Evolutionary conservation across 2,888 invertebrate species (phyloP), one percentile per base, ranked within the genome.

Genomic region (Epirrhoe alternata): DNA sequence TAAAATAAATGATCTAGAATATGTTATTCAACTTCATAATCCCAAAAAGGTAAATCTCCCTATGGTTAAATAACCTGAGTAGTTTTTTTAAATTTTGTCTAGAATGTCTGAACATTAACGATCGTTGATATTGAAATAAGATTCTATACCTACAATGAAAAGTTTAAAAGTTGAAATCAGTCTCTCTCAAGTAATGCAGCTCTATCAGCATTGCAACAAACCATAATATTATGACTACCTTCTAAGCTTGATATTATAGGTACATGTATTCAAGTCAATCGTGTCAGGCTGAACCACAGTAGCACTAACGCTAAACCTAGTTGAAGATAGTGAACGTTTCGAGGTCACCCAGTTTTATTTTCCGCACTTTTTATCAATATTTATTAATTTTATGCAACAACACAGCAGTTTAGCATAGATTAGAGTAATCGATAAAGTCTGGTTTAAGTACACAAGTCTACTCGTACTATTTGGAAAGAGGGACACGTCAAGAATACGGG

Each of bases 321-420:
- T 70, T 68, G 61, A 74, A 75, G 77, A 81, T 79, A 77, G 77
- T 73, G 71, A 74, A 74, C 64, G 75, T 76, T 77, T 77, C 77
- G 79, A 81, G 81, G 81, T 77, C 80, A 77, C 71, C 75, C 72
- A 75, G 74, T 77, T 77, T 76, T 68, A 51, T 75, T 75, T 78
- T 75, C 64, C 66, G 66, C 67, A 62, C 66, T 75, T 77, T 72
- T 74, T 69, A 69, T 70, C 61, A 33, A 38, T 30, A 47, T 54
- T 61, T 57, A 66, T 60, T 68, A 69, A 66, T 64, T 68, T 63
- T 64, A 73, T 61, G 57, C 59, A 68, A 50, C 51, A 6, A 24
- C 16, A 53, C 57, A 50, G 24, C 42, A 51, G 49, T 53, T 62
- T 42, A 54, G 47, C 47, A 47, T 35, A 30, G 6, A 50, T 24